Conservation (phyloP, 1,140 invertebrate species). For the Drosophila yakuba region DNA sequence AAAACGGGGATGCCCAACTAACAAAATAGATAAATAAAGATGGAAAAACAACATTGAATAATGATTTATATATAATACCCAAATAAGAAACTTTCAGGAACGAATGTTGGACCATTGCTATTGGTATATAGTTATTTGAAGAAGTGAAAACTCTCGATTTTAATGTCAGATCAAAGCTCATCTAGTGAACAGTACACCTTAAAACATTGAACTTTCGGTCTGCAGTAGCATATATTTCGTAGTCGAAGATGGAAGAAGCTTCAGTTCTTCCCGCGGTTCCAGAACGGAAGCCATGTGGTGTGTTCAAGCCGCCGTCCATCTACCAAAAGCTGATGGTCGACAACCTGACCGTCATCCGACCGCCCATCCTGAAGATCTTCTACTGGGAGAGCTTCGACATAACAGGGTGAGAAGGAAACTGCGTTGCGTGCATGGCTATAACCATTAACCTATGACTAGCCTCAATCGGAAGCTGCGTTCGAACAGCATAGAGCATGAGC, state of each 20-base stretch:
- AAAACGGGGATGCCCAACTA: not conserved
- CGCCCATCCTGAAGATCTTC: slow-evolving; percentile 72
- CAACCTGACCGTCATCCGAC: slow-evolving; percentile 64
- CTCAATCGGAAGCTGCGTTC: slow-evolving; percentile 68
- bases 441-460: slow-evolving; percentile 14
- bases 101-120: not conserved
- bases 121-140: not conserved
- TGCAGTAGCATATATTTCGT: slow-evolving; percentile 15
- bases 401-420: slow-evolving; percentile 32
- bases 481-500: slow-evolving; percentile 54
- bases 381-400: slow-evolving; percentile 81
- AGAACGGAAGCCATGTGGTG: slow-evolving; percentile 30
- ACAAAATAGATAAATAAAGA: not conserved
- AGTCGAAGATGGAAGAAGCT: not conserved
- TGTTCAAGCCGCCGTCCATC: slow-evolving; percentile 2
- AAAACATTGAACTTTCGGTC: not conserved
- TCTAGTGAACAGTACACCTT: not conserved
- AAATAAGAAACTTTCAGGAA: not conserved
- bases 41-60: not conserved
- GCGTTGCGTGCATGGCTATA: not conserved
- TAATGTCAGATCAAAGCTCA: not conserved
- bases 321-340: slow-evolving; percentile 73
- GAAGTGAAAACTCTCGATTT: not conserved
- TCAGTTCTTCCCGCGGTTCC: not conserved
- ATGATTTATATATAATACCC: not conserved